A percentile compares a stretch with the other conserved stretches of the same genome.
phyloP scores from a whole-genome alignment of 2,113 vertebrate genomes.

The Gallinago paraguaiae region DNA sequence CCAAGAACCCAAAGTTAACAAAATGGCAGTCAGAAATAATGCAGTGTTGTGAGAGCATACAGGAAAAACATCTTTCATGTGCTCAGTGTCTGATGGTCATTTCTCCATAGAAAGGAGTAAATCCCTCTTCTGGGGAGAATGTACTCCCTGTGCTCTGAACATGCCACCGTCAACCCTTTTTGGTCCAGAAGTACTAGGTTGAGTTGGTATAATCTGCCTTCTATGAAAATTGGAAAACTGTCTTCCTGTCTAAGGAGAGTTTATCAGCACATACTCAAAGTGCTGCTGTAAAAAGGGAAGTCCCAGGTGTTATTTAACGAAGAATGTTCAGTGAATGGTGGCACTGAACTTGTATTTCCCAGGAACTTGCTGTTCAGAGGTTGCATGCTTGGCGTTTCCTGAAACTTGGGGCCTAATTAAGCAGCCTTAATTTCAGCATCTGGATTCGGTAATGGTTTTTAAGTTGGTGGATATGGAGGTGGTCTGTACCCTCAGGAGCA shows the following conservation, averaged over 20 bases:
- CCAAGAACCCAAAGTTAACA: not conserved
- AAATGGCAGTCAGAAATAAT: not conserved
- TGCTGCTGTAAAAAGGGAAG: not conserved
- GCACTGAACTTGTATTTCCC: not conserved
- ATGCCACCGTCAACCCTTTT: not conserved
- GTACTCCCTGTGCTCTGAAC: not conserved
- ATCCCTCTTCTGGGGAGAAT: not conserved
- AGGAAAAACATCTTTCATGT: not conserved
- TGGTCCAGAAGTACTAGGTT: not conserved
- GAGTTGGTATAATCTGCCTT: fast-evolving
- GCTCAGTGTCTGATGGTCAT: not conserved
- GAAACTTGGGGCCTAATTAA: not conserved
- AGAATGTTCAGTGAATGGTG: not conserved
- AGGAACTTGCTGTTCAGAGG: not conserved
- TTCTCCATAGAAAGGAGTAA: not conserved
- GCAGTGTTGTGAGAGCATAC: too few relatives aligned
- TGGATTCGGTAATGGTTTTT: not conserved
- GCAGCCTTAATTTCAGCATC: not conserved
- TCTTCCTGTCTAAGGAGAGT: not conserved
- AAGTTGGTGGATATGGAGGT: not conserved
- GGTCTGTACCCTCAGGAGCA: not conserved
- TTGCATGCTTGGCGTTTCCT: not conserved
- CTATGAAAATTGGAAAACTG: not conserved
- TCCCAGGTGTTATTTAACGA: not conserved
- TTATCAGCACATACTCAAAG: fast-evolving